These are phyloP conservation scores for Sebastes alutus DNA, from an alignment of 2,797 vertebrate species.

Conservation along the genomic window DNA sequence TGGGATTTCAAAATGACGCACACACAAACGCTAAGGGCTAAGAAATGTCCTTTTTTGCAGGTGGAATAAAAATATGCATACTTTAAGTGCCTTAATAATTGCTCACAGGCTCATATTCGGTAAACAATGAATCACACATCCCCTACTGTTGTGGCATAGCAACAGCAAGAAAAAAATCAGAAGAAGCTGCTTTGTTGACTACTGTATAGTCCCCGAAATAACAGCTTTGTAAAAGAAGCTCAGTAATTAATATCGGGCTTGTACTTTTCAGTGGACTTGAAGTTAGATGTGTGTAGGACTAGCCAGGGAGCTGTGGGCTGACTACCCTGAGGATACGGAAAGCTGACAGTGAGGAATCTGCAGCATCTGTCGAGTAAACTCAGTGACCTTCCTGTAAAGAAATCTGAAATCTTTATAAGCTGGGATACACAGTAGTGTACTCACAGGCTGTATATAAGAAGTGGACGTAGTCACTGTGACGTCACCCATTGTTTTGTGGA, in stretches of 20 bases:
- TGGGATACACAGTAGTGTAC: neutral
- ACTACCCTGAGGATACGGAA: conserved; percentile 17
- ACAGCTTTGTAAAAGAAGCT: conserved; percentile 8
- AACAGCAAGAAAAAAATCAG: conserved; percentile 27
- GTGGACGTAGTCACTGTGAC: neutral
- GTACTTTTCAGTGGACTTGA: neutral
- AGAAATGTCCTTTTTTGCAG: conserved; percentile 59
- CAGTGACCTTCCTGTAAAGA: conserved; percentile 44
- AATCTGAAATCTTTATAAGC: neutral
- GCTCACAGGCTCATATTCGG: conserved; percentile 48
- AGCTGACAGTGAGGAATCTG: conserved; percentile 50
- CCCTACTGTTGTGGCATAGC: conserved; percentile 47
- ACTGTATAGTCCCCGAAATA: neutral
- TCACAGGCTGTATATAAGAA: neutral
- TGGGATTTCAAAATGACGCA: conserved; percentile 32
- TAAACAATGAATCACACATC: conserved; percentile 56
- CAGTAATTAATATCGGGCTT: neutral
- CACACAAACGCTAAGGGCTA: neutral
- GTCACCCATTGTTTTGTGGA: neutral
- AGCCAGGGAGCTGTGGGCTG: conserved; percentile 3
- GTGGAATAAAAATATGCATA: conserved; percentile 55
- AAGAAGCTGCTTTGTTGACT: conserved; percentile 22
- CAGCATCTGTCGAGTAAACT: conserved; percentile 46
- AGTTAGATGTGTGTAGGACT: conserved; percentile 5
- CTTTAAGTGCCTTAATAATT: conserved; percentile 56